A percentile compares a stretch with the other conserved stretches of the same genome.
These are phyloP conservation scores for Caranx melampygus DNA, from an alignment of 2,113 vertebrate genomes.

Conservation along the genomic window DNA sequence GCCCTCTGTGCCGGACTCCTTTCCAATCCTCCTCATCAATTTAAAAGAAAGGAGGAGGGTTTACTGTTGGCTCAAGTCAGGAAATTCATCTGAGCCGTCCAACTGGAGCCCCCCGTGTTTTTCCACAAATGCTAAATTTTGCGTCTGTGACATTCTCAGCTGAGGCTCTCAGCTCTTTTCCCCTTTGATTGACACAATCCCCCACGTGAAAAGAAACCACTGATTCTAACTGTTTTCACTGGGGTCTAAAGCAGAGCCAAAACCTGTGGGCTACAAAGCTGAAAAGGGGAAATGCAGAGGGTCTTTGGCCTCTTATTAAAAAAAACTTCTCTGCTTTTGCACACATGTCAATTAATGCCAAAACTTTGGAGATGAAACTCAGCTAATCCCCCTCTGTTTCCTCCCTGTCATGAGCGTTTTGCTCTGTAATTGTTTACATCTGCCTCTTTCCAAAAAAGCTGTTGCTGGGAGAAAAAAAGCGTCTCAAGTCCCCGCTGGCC, in stretches of 20 bases:
- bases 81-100: background rate
- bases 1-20: background rate
- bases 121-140: slow-evolving; percentile 37
- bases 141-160: background rate
- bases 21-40: slow-evolving; percentile 7
- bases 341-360: slow-evolving; percentile 55
- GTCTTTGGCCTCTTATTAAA: background rate
- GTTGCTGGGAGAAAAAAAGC: slow-evolving; percentile 47
- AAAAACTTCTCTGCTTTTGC: slow-evolving; percentile 13
- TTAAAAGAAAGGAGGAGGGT: background rate
- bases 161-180: background rate
- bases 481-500: slow-evolving; percentile 72
- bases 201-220: slow-evolving; percentile 31
- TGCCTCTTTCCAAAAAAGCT: slow-evolving; percentile 73
- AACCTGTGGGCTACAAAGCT: slow-evolving; percentile 5
- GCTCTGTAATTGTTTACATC: slow-evolving; percentile 82
- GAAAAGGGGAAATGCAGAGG: background rate
- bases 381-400: slow-evolving; percentile 65
- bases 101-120: slow-evolving; percentile 2
- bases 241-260: slow-evolving; percentile 19
- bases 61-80: slow-evolving; percentile 7
- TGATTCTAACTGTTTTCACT: slow-evolving; percentile 28
- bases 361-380: slow-evolving; percentile 59
- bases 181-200: slow-evolving; percentile 46
- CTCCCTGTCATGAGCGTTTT: slow-evolving; percentile 70